Base-by-base conservation (phyloP, 2,888 invertebrate genomes). In the Polymixis flavicincta region DNA sequence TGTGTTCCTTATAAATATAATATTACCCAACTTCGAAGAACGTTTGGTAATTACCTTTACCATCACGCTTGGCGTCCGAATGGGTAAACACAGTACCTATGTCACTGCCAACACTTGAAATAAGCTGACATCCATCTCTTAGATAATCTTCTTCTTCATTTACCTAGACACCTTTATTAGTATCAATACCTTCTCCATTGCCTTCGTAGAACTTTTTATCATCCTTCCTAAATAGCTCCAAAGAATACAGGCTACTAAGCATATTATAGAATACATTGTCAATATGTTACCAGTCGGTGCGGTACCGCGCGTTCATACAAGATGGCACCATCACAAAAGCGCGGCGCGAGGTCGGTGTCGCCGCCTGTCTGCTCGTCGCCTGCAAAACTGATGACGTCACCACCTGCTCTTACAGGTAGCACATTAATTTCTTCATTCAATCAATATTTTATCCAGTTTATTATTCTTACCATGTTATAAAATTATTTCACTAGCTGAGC, bases 291-390 rank as follows among this genome's bases (percentile, higher is more conserved):
- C 89, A 96, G 95, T 82, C 76, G 52, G 90, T 92, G 2, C 82
- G 85, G 48, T 97, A 97, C 85, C 94, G 96, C 25, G 94, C 97
- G 13, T 94, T 96, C 11, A 94, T 95, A 0, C 96, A 95, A 80
- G 96, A 97, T 55, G 97, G 97, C 0, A 91, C 93, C 1, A 93
- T 96, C 76, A 94, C 93, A 0, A 96, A 95, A 75, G 90, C 90
- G 0, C 90, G 92, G 0, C 87, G 95, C 0, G 84, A 92, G 45
- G 13, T 93, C 0, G 95, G 96, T 0, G 89, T 94, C 0, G 92
- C 91, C 0, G 84, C 89, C 2, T 97, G 97, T 69, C 82, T 90
- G 0, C 60, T 97, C 2, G 91, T 95, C 2, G 93, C 96, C 25
- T 97, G 97, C 84, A 90, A 93, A 59, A 92, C 92, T 67, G 91